phyloP scores from a whole-genome alignment of 2,113 vertebrate species.

The Chlamydotis undulata region DNA sequence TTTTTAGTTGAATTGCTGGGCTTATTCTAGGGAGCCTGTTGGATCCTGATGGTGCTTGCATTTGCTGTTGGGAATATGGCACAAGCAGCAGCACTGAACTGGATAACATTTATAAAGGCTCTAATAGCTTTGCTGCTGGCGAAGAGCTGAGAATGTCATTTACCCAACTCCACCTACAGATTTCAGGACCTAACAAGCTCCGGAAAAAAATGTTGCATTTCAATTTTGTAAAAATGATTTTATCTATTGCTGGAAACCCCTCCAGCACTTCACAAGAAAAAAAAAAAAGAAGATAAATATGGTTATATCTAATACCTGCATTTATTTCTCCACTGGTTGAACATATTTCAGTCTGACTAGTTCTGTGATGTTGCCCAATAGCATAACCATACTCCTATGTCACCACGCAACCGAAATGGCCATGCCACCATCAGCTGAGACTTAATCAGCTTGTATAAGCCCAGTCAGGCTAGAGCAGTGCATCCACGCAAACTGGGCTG shows the following conservation, averaged over 20 bases:
- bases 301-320: not conserved
- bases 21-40: constrained; percentile 50
- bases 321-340: not conserved
- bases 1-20: constrained; percentile 55
- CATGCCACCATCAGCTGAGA: not conserved
- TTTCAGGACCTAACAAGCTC: constrained; percentile 64
- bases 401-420: not conserved
- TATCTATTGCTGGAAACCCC: constrained; percentile 46
- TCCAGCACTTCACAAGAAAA: not conserved
- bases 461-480: not conserved
- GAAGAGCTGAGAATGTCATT: constrained; percentile 7
- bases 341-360: not conserved
- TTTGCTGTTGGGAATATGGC: constrained; percentile 62
- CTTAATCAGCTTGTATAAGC: fast-evolving
- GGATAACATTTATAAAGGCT: constrained; percentile 17
- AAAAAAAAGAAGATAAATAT: not conserved
- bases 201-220: constrained; percentile 19
- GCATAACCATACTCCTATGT: not conserved
- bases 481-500: not conserved
- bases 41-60: constrained; percentile 61
- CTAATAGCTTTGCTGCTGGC: constrained; percentile 40
- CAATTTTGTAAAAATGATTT: constrained; percentile 41
- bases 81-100: constrained; percentile 6
- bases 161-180: constrained; percentile 48
- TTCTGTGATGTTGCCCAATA: not conserved